A percentile compares a stretch with the other conserved stretches of the same genome.
phyloP scores from a whole-genome alignment of 2,113 vertebrate species.

The Ploceus nigricollis region DNA sequence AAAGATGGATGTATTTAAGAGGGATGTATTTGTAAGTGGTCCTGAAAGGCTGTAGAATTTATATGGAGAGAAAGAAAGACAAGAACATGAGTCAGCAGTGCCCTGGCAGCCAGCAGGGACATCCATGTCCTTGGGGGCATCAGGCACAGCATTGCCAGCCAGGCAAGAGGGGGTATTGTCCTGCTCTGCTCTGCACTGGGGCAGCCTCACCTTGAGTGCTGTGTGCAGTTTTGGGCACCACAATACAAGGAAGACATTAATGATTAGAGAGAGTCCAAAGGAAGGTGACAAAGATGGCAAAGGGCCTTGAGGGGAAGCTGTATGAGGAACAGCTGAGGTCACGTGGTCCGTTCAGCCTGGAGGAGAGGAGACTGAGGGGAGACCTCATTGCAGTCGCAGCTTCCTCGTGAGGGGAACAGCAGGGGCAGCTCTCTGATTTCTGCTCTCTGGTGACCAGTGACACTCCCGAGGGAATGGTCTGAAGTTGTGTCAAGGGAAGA shows the following conservation, averaged over 20 bases:
- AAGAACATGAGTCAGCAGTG: neutral
- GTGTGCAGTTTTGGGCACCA: neutral
- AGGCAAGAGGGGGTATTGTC: neutral
- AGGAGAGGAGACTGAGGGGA: neutral
- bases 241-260: neutral
- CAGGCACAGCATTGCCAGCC: fast-evolving
- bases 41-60: neutral
- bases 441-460: neutral
- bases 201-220: neutral
- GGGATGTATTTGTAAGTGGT: neutral
- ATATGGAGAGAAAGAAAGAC: neutral
- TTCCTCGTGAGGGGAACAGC: neutral
- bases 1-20: neutral
- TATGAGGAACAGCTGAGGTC: neutral
- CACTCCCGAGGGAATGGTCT: neutral
- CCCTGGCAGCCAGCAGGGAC: neutral
- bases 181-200: neutral
- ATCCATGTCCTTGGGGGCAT: fast-evolving
- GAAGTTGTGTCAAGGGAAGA: too few species aligned
- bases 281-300: neutral
- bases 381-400: neutral
- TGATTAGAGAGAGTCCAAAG: neutral
- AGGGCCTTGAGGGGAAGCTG: neutral
- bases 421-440: neutral
- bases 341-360: neutral